Evolutionary conservation across 2,797 vertebrate genomes (phyloP), one percentile per base, ranked within the genome.

Genomic region (Sebastiscus albofasciatus): DNA sequence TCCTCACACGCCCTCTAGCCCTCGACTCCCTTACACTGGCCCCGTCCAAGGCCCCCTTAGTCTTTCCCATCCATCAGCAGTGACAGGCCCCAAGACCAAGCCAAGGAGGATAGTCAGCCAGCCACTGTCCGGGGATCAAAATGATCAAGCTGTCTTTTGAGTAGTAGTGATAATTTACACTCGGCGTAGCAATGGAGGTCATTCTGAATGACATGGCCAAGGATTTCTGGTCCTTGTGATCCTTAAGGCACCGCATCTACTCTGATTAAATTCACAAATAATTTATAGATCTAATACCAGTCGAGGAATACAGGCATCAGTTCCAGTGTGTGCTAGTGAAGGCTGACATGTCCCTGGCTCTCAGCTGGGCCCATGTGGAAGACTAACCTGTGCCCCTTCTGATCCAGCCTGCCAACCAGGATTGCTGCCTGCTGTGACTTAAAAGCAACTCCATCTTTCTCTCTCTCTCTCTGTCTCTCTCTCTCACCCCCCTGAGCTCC

Each of bases 1-100:
- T 95, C 95, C 88, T 92, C 96, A 95, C 96, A 95, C 83, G 83
- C 84, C 86, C 90, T 87, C 84, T 82, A 71, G 85, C 82, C 91
- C 77, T 83, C 60, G 33, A 65, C 79, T 84, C 76, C 77, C 75
- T 81, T 68, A 46, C 72, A 75, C 58, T 52, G 73, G 81, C 80
- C 72, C 72, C 75, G 69, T 87, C 83, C 70, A 82, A 83, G 75
- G 72, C 70, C 85, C 79, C 74, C 74, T 87, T 83, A 84, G 89
- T 87, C 85, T 79, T 83, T 82, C 74, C 82, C 83, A 93, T 90
- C 88, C 84, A 89, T 93, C 90, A 91, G 76, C 79, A 66, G 67
- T 86, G 84, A 92, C 89, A 87, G 79, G 69, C 79, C 9, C 73
- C 72, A 29, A 86, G 79, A 86, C 75, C 62, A 72, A 85, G 82